Conservation (phyloP, 2,113 vertebrate genomes). For the Vulpes vulpes region DNA sequence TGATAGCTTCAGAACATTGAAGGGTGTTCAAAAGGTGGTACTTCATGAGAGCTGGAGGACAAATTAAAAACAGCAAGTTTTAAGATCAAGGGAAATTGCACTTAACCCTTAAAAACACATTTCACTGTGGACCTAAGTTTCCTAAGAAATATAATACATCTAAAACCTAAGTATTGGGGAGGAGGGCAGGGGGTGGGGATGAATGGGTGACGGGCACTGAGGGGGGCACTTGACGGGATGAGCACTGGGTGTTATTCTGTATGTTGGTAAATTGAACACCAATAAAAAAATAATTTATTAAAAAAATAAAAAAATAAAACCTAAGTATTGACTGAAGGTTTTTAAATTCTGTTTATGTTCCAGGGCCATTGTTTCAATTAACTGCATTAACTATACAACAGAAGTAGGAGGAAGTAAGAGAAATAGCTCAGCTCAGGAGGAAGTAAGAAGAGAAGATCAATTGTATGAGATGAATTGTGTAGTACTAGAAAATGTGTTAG, state of each 20-base stretch:
- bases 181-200: too few relatives aligned
- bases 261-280: too few relatives aligned
- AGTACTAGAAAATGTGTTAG: neutral
- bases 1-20: constrained; percentile 97
- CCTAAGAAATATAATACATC: neutral
- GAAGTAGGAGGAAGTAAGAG: neutral
- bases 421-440: neutral
- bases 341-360: neutral
- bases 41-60: constrained; percentile 92
- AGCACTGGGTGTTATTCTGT: too few relatives aligned
- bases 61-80: constrained; percentile 13
- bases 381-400: neutral
- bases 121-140: neutral
- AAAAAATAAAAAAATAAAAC: neutral
- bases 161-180: neutral
- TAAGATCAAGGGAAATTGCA: neutral
- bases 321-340: neutral
- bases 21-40: constrained; percentile 95
- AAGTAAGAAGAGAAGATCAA: neutral
- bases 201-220: too few relatives aligned
- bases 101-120: neutral
- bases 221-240: too few relatives aligned
- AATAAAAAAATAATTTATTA: too few relatives aligned
- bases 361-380: neutral
- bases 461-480: neutral